These are phyloP conservation scores for Syndactyla subalaris DNA, from an alignment of 2,797 vertebrate genomes.

Conservation along the genomic window DNA sequence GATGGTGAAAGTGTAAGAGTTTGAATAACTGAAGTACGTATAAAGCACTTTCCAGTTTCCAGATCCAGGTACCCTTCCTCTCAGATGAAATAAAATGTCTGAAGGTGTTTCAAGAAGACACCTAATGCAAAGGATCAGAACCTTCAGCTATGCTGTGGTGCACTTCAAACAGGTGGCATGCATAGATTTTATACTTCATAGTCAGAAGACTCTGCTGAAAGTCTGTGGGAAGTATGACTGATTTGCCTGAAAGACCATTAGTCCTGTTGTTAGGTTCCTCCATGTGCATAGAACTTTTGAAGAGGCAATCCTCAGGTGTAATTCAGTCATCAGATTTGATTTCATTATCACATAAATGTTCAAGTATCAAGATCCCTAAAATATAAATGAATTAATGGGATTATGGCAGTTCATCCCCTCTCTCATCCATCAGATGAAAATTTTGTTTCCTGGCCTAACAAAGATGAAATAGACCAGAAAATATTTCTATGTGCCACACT, in stretches of 20 bases:
- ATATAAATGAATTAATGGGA: neutral
- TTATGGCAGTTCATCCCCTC: neutral
- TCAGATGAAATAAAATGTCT: neutral
- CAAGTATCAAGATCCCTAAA: neutral
- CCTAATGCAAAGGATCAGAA: neutral
- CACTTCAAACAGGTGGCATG: accelerated
- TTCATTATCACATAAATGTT: neutral
- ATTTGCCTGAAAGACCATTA: neutral
- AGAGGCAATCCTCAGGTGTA: neutral
- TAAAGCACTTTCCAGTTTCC: neutral
- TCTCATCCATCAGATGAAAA: neutral
- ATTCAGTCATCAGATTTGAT: neutral
- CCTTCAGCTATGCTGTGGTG: neutral
- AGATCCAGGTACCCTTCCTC: neutral
- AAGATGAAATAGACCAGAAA: neutral
- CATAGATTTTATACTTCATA: neutral
- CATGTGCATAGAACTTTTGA: neutral
- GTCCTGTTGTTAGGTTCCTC: neutral
- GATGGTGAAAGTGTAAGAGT: neutral
- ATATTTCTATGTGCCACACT: neutral
- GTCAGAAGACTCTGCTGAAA: neutral
- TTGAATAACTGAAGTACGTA: neutral
- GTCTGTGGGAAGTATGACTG: neutral
- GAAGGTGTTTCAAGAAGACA: neutral
- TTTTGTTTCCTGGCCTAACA: neutral